phyloP scores from a whole-genome alignment of 1,140 invertebrate species.

The Cepaea nemoralis region DNA sequence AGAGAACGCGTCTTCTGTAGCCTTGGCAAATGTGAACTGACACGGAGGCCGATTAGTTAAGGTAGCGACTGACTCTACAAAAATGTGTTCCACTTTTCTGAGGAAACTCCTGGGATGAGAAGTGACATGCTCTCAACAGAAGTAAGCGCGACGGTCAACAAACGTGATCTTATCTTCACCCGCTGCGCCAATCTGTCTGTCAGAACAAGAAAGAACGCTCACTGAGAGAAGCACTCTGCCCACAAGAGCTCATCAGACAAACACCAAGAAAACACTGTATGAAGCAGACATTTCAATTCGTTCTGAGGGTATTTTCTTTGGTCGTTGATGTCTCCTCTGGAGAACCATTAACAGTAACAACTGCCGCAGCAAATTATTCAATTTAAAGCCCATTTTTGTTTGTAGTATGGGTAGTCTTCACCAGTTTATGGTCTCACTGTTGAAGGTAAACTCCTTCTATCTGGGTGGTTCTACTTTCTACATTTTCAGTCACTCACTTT shows the following conservation, averaged over 20 bases:
- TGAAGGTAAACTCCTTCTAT: too few species aligned
- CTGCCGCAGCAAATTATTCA: background rate
- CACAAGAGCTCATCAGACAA: background rate
- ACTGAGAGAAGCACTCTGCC: background rate
- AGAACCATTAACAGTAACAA: background rate
- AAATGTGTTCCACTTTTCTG: background rate
- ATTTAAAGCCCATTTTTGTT: background rate
- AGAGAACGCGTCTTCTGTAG: background rate
- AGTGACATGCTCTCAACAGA: slow-evolving; percentile 23
- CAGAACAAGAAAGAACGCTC: slow-evolving; percentile 19
- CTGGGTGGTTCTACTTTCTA: background rate
- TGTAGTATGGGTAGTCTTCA: too few species aligned
- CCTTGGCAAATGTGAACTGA: slow-evolving; percentile 28
- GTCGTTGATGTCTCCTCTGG: background rate
- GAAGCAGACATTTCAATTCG: background rate
- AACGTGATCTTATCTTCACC: slow-evolving; percentile 21
- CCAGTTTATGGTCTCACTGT: too few species aligned
- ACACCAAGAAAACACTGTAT: background rate
- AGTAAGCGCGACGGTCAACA: slow-evolving; percentile 10
- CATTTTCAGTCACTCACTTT: background rate
- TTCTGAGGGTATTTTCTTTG: too few species aligned
- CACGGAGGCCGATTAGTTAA: slow-evolving; percentile 23
- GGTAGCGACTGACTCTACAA: slow-evolving; percentile 13
- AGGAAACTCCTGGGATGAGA: slow-evolving; percentile 15
- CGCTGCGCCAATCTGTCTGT: background rate